These are phyloP conservation scores for Aptenodytes forsteri DNA, from an alignment of 2,113 vertebrate species.

Conservation along the genomic window DNA sequence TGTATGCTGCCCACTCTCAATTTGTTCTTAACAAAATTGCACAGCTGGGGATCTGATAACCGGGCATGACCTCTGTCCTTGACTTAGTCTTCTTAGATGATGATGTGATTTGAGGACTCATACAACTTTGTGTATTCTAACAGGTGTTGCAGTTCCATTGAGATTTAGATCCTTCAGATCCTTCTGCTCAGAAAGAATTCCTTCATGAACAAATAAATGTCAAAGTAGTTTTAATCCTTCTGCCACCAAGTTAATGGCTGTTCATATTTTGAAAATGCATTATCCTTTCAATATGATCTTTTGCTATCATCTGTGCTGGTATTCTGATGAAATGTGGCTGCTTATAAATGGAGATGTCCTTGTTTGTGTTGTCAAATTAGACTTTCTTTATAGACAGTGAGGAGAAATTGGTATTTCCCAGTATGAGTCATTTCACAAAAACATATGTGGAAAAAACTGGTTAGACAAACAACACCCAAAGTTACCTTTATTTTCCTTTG, in stretches of 20 bases:
- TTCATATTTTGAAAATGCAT: neutral
- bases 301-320: neutral
- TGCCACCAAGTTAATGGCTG: neutral
- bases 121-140: neutral
- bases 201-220: neutral
- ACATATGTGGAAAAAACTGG: neutral
- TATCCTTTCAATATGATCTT: neutral
- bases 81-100: neutral
- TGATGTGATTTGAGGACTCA: neutral
- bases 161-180: neutral
- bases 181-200: neutral
- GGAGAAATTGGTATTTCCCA: neutral
- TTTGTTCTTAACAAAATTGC: neutral
- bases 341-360: neutral
- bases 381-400: neutral
- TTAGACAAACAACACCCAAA: neutral
- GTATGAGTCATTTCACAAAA: neutral
- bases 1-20: neutral
- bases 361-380: neutral
- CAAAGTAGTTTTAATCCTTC: neutral
- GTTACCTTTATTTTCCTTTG: neutral
- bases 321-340: neutral
- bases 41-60: neutral
- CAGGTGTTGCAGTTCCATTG: neutral
- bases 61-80: neutral